A percentile compares a stretch with the other conserved stretches of the same genome.
Evolutionary conservation across 2,797 vertebrate species (phyloP).

Genomic region (Triplophysa yarkandensis): DNA sequence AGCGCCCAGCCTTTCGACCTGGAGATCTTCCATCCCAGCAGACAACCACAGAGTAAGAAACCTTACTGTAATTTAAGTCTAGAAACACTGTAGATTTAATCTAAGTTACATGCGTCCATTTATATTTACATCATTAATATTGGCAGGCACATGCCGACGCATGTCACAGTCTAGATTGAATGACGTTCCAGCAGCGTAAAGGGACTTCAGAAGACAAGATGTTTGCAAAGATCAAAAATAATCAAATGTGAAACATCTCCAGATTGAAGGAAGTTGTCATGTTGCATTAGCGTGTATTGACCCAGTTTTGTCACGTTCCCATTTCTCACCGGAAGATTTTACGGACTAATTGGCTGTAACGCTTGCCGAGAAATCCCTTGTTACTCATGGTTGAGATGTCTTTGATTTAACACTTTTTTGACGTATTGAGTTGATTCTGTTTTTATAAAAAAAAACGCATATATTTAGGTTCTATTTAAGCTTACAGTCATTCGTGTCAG

Average conservation of each 20-base stretch:
- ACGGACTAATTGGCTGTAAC: slow-evolving; percentile 34
- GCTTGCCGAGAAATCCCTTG: slow-evolving; percentile 22
- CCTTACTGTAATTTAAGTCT: not conserved
- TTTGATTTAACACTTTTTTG: slow-evolving; percentile 16
- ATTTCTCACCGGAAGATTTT: slow-evolving; percentile 18
- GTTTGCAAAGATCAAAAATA: slow-evolving; percentile 21
- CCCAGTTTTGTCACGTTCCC: slow-evolving; percentile 25
- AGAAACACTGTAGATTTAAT: too few species aligned
- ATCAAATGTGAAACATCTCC: slow-evolving; percentile 9
- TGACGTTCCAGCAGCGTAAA: not conserved
- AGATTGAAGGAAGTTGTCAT: slow-evolving; percentile 29
- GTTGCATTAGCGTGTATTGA: slow-evolving; percentile 23
- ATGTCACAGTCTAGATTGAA: not conserved
- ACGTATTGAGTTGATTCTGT: not conserved
- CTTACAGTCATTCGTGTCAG: too few species aligned
- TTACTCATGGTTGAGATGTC: slow-evolving; percentile 4
- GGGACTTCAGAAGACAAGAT: slow-evolving; percentile 14
- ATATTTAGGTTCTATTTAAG: not conserved
- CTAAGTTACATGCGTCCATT: too few species aligned
- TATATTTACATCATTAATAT: too few species aligned
- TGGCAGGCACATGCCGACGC: not conserved
- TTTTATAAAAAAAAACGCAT: not conserved
- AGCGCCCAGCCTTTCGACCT: slow-evolving; percentile 88
- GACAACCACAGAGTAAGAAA: slow-evolving; percentile 81
- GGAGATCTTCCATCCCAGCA: slow-evolving; percentile 85